A percentile compares a stretch with the other conserved stretches of the same genome.
Evolutionary conservation across 2,888 invertebrate genomes (phyloP).

Genomic region (Sicus ferrugineus): DNA sequence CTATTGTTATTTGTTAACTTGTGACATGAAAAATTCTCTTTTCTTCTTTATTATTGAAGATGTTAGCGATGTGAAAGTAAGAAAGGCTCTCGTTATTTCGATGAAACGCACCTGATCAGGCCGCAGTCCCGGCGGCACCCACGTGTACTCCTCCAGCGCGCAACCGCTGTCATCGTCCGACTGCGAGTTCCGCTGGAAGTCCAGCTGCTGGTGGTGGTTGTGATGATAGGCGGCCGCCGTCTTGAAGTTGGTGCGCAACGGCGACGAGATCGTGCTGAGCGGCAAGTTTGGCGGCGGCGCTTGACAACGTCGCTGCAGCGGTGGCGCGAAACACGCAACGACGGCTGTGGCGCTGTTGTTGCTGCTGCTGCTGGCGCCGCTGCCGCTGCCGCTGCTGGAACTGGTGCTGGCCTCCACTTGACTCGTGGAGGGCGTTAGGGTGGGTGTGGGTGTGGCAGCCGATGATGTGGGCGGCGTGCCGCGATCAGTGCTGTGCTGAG

Average conservation of each 20-base stretch:
- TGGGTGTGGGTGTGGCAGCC: constrained; percentile 45
- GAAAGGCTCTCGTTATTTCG: no score
- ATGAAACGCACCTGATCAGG: constrained; percentile 86
- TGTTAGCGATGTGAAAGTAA: no score
- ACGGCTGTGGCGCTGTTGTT: constrained; percentile 51
- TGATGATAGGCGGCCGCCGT: constrained; percentile 55
- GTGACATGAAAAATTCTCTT: no score
- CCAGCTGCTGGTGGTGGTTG: constrained; percentile 65
- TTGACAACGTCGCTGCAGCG: constrained; percentile 56
- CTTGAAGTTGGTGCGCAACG: constrained; percentile 61
- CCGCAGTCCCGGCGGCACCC: constrained; percentile 95
- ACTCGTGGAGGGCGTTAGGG: constrained; percentile 42
- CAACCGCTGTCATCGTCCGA: constrained; percentile 98
- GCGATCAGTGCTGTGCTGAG: constrained; percentile 41
- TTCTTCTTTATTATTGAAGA: no score
- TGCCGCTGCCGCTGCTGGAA: constrained; percentile 42
- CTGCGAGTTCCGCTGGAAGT: constrained; percentile 86
- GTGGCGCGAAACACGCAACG: constrained; percentile 55
- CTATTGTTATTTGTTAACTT: no score
- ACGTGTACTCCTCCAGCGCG: constrained; percentile 96
- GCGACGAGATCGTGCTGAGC: constrained; percentile 58
- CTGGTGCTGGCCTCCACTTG: constrained; percentile 50
- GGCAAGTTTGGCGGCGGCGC: constrained; percentile 55
- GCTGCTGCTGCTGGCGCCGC: constrained; percentile 50
- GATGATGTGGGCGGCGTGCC: constrained; percentile 44